Conservation (phyloP, 2,888 invertebrate genomes). For the Strigamia transsilvanica region DNA sequence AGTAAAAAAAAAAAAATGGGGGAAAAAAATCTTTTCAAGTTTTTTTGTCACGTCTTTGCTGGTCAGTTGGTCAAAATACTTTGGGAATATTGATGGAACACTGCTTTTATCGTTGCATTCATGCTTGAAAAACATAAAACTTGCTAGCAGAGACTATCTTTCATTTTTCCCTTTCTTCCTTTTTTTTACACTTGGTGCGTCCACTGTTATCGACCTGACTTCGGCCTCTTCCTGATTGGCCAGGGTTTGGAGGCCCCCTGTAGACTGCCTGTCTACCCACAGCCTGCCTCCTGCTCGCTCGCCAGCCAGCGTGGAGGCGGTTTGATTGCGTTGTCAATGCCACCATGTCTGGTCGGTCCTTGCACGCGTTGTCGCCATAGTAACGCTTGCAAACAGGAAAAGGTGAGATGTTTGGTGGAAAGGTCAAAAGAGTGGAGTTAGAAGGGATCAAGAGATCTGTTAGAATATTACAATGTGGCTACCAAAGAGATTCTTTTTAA, state of each 20-base stretch:
- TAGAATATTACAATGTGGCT: slow-evolving; percentile 15
- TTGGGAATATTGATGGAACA: slow-evolving; percentile 30
- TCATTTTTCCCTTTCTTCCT: slow-evolving; percentile 21
- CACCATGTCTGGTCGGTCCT: slow-evolving; percentile 31
- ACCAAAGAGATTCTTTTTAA: slow-evolving; percentile 20
- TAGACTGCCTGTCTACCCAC: slow-evolving; percentile 33
- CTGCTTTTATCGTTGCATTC: slow-evolving; percentile 30
- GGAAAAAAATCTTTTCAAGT: slow-evolving; percentile 1
- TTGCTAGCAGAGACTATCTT: slow-evolving; percentile 21
- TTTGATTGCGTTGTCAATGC: slow-evolving; percentile 44
- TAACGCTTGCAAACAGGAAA: slow-evolving; percentile 26
- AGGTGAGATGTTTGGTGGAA: slow-evolving; percentile 30
- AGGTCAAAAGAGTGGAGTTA: slow-evolving; percentile 30
- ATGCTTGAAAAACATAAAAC: slow-evolving; percentile 30
- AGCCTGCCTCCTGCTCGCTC: slow-evolving; percentile 15
- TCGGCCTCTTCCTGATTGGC: slow-evolving; percentile 24
- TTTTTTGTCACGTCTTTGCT: slow-evolving; percentile 28
- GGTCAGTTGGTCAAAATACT: slow-evolving; percentile 30
- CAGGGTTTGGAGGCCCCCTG: slow-evolving; percentile 22
- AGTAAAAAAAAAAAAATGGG: background rate
- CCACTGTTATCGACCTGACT: slow-evolving; percentile 21
- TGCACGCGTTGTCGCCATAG: slow-evolving; percentile 23
- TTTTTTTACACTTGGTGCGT: slow-evolving; percentile 21
- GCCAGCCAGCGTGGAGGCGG: slow-evolving; percentile 46
- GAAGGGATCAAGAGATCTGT: slow-evolving; percentile 18